Evolutionary conservation across 2,113 vertebrate genomes (phyloP), one percentile per base, ranked within the genome.

Genomic region (Lycaon pictus): DNA sequence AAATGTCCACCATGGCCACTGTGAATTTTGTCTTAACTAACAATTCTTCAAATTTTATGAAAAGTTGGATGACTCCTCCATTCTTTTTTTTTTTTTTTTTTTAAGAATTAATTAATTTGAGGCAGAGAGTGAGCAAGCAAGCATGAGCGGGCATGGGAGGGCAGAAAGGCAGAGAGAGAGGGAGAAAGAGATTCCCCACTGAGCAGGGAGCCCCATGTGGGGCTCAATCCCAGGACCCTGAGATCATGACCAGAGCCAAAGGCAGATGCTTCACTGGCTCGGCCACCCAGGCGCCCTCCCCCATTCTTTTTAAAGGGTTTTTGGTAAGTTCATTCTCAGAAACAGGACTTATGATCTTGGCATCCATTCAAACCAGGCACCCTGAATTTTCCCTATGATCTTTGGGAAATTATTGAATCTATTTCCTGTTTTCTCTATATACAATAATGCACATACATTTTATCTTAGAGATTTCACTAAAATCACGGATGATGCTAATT

Each of bases 401-500:
- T 71, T 19, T 13, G 17, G 29, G 17, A 93, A 72, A 27, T 76
- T 7, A 84, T 58, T 56, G n/a, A 29, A 43, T 55, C 55, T 37
- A 92, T 35, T 63, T 89, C 63, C 15, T 69, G 43, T 35, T 76
- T 79, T 93, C 35, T 76, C 88, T 27, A 29, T 8, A 56, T 88
- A 51, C 2, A 17, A 16, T 20, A 80, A 83, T 1, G 11, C 12
- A 32, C 29, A 67, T 20, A 11, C 9, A 29, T 79, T 93, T 67
- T 63, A 55, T 60, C 79, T 90, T 90, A 43, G 19, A 29, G 7
- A 74, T 43, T 80, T 58, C 76, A 32, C 69, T 72, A 67, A 89
- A 80, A 87, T 51, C 63, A 60, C 8, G 16, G 10, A 56, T 89
- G 22, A 71, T 27, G 58, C 48, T 95, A 88, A 87, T 90, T 89